These are phyloP conservation scores for Synanthedon andrenaeformis DNA, from an alignment of 2,888 invertebrate species.

Conservation along the genomic window DNA sequence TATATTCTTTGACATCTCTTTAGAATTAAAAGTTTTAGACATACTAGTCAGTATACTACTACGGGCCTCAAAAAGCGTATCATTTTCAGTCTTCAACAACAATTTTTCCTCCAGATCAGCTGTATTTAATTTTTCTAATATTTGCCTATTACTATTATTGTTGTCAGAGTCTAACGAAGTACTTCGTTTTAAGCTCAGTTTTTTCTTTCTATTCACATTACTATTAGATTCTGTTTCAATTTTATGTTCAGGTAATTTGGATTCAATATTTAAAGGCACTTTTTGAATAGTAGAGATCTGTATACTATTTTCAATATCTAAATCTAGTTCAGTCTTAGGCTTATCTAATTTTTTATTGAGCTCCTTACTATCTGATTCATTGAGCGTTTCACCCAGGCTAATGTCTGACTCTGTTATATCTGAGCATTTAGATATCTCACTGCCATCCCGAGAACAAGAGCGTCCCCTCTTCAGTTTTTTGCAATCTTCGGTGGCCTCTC, in stretches of 20 bases:
- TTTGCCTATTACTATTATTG: slow-evolving; percentile 67
- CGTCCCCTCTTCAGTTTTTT: slow-evolving; percentile 59
- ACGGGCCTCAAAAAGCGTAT: slow-evolving; percentile 64
- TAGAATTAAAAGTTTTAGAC: slow-evolving; percentile 67
- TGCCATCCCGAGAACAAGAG: slow-evolving; percentile 67
- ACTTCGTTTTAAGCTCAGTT: slow-evolving; percentile 65
- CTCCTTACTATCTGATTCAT: slow-evolving; percentile 53
- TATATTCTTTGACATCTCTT: slow-evolving; percentile 60
- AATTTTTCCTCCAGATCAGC: slow-evolving; percentile 71
- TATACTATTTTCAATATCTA: slow-evolving; percentile 68
- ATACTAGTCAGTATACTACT: slow-evolving; percentile 67
- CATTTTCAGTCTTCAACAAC: slow-evolving; percentile 71
- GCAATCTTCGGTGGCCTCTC: slow-evolving; percentile 46
- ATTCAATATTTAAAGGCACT: slow-evolving; percentile 63
- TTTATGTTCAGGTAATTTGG: slow-evolving; percentile 51
- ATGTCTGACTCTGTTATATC: slow-evolving; percentile 74
- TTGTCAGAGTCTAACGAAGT: slow-evolving; percentile 67
- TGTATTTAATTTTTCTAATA: slow-evolving; percentile 58
- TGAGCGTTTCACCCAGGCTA: slow-evolving; percentile 70
- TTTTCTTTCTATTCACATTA: slow-evolving; percentile 47
- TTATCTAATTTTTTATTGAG: slow-evolving; percentile 67
- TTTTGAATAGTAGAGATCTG: slow-evolving; percentile 66
- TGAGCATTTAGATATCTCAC: slow-evolving; percentile 73
- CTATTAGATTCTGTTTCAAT: slow-evolving; percentile 43
- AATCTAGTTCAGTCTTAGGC: slow-evolving; percentile 68